Evolutionary conservation across 1,140 invertebrate genomes (phyloP), one percentile per base, ranked within the genome.

Genomic region (Hesperophylax magnus): DNA sequence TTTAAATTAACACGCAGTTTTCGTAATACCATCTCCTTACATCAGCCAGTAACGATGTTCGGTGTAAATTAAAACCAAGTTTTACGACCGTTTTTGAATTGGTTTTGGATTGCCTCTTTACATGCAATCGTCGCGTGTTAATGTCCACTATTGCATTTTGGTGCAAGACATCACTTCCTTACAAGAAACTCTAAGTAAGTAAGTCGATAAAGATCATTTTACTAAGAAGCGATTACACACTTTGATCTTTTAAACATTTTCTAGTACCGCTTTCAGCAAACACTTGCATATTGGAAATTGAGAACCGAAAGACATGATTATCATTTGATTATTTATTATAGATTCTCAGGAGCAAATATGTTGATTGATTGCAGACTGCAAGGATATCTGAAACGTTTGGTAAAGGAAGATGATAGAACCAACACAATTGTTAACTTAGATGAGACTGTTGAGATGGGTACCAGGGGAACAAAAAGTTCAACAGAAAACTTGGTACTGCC

Each of bases 31-130:
- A 65, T 75, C 67, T 63, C 67, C 39, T 72, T 60, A 53, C 78
- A 60, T 71, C 54, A 79, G 47, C 17, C 65, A 15, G 58, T 65
- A 80, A 75, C 78, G 78, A 80, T 78, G 76, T 78, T 53, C 47
- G 34, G 60, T 20, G 53, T 79, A 79, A 82, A 82, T 82, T 82
- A 82, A 82, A 82, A 78, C 72, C 69, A 18, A 71, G 81, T 58
- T 79, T 79, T 69, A 77, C 69, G 77, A 79, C 52, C 72, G 56
- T 79, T 71, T 81, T 72, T 81, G 78, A 80, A 80, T 80, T 58
- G 58, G 72, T 56, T 65, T 75, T 75, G 56, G 39, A 80, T 67
- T 72, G 39, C 58, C 71, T 60, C 78, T 56, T 75, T 76, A 67
- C 78, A 80, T 80, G 78, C 78, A 54, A 80, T 74, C 67, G 39